Base-by-base conservation (phyloP, 2,113 vertebrate species). In the Charadrius vociferus region DNA sequence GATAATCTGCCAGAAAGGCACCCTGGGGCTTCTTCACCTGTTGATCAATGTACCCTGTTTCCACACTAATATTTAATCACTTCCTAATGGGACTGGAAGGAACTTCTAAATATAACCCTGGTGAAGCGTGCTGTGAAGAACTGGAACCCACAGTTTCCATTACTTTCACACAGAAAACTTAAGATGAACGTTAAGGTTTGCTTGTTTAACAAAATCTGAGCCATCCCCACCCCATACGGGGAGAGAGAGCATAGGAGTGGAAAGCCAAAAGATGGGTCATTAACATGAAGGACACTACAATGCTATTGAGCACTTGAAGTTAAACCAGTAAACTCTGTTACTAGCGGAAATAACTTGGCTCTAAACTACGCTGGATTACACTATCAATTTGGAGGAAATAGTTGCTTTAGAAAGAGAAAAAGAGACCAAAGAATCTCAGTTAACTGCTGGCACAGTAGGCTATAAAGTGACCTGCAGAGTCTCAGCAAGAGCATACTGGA, bases 311-410 rank as follows among this genome's bases (percentile, higher is more conserved):
- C 41, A 52, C 45, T 50, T 85, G 58, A 81, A 72, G 77, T 78
- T 90, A 96, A 86, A 93, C 43, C 20, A 58, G 29, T 68, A 84
- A 89, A 72, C 24, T 73, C n/a, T 47, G 68, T 37, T 59, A 65
- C 73, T 13, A 65, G 36, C 79, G 97, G 92, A 97, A 96, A 95
- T 94, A 72, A 75, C 74, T 78, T 91, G 52, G 50, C 52, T 97
- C 88, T 81, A 94, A 92, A 84, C 49, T 82, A 56, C 75, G 47
- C 22, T n/a, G 26, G 32, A 92, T 80, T 67, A 89, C 6, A 19
- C n/a, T 89, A 86, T 89, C 90, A 93, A 73, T 95, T 95, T 89
- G 47, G 55, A 89, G 63, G 80, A 97, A 97, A 96, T 32, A 70
- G 67, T 73, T 96, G 95, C 85, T 96, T 97, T 89, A 95, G 39